Evolutionary conservation across 2,113 vertebrate genomes (phyloP).

Genomic region (Eubucco bourcierii): DNA sequence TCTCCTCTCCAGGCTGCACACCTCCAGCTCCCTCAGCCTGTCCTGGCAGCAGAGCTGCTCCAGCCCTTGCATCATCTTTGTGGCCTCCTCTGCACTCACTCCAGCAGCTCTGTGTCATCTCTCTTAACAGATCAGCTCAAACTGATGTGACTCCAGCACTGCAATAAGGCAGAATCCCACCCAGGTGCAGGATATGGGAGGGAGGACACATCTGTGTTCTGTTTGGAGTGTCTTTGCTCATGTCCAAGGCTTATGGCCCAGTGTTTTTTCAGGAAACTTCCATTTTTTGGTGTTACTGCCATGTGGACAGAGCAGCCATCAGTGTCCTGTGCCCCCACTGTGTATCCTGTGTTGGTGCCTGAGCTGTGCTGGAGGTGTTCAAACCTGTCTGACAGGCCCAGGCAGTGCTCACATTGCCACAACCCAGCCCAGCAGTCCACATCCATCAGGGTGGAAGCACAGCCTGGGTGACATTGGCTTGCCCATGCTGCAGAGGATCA

Average conservation of each 20-base stretch:
- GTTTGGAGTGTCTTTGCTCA: background rate
- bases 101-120: too few relatives aligned
- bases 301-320: background rate
- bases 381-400: background rate
- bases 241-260: background rate
- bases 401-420: background rate
- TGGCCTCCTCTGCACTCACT: too few relatives aligned
- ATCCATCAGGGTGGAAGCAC: background rate
- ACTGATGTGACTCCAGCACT: too few relatives aligned
- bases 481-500: background rate
- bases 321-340: background rate
- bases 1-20: too few relatives aligned
- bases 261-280: background rate
- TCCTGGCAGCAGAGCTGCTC: too few relatives aligned
- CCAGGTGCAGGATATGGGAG: background rate
- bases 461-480: background rate
- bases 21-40: too few relatives aligned
- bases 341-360: background rate
- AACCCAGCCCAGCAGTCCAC: background rate
- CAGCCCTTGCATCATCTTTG: too few relatives aligned
- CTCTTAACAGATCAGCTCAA: too few relatives aligned
- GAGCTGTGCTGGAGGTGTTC: background rate
- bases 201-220: background rate
- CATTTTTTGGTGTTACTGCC: background rate
- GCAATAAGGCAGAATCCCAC: too few relatives aligned